Evolutionary conservation across 64 coral and sea anemone genomes (phyloP).

Genomic region (Pocillopora verrucosa): DNA sequence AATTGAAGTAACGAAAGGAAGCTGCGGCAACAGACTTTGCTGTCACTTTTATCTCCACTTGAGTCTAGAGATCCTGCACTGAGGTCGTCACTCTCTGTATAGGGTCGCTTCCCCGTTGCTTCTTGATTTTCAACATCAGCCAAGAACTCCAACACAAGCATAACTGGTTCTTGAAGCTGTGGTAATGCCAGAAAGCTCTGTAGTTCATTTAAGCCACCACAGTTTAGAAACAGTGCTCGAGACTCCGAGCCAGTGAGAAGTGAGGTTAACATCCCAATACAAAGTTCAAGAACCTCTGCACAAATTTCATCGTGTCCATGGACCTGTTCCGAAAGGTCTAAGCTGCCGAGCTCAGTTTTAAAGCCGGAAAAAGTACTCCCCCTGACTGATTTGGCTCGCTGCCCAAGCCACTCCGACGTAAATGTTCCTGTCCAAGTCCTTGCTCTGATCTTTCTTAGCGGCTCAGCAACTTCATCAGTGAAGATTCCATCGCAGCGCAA

Average conservation of each 20-base stretch:
- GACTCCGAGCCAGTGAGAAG: constrained; percentile 45
- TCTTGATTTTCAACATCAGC: constrained; percentile 38
- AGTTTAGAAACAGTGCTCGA: constrained; percentile 44
- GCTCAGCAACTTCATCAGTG: constrained; percentile 21
- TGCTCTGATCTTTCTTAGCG: constrained; percentile 14
- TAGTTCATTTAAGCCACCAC: constrained; percentile 59
- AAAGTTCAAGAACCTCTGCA: constrained; percentile 48
- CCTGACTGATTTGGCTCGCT: background rate
- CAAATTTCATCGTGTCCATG: background rate
- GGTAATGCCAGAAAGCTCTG: constrained; percentile 36
- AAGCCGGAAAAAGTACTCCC: background rate
- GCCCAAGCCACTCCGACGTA: background rate
- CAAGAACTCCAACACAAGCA: constrained; percentile 57
- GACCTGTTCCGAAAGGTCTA: background rate
- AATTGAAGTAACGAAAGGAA: constrained; percentile 50
- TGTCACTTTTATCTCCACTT: constrained; percentile 23
- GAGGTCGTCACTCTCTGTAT: background rate
- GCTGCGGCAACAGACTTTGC: constrained; percentile 17
- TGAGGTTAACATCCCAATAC: constrained; percentile 9
- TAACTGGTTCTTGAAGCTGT: constrained; percentile 50
- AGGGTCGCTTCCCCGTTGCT: background rate
- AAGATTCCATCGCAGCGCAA: constrained; percentile 45
- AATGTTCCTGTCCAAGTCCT: background rate
- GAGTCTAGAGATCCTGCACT: constrained; percentile 6
- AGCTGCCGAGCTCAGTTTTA: background rate